Evolutionary conservation across 2,888 invertebrate species (phyloP).

Genomic region (Sphaerophoria taeniata): DNA sequence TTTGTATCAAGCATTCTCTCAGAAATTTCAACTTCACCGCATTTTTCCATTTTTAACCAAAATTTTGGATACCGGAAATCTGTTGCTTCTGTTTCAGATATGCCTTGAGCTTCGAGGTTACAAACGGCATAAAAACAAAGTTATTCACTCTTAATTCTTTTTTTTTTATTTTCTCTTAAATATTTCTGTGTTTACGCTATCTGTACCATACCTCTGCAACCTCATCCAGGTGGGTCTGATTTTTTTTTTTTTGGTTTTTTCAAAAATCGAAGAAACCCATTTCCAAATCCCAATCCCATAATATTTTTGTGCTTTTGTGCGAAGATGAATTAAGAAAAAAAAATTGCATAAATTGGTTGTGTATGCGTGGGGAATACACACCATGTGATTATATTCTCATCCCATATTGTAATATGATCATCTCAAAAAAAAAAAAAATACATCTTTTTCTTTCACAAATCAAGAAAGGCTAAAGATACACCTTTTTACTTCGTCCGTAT

Average conservation of each 20-base stretch:
- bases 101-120: conserved; percentile 48
- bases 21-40: no score
- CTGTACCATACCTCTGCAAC: not conserved
- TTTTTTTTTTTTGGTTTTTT: conserved; percentile 24
- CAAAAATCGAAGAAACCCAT: conserved; percentile 41
- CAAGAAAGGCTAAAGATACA: conserved; percentile 43
- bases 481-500: conserved; percentile 41
- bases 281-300: conserved; percentile 33
- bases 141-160: conserved; percentile 57
- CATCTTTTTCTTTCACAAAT: conserved; percentile 21
- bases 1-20: no score
- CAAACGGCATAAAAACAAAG: conserved; percentile 49
- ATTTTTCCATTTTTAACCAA: no score
- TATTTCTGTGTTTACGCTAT: conserved; percentile 15
- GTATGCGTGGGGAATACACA: conserved; percentile 71
- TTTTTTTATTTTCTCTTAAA: not conserved
- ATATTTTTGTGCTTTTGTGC: conserved; percentile 52
- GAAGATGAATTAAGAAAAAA: conserved; percentile 6
- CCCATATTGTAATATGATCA: conserved; percentile 71
- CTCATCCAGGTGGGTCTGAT: conserved; percentile 66
- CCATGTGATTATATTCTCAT: conserved; percentile 61
- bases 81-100: no score
- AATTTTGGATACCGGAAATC: no score
- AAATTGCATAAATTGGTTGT: conserved; percentile 70
- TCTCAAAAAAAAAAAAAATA: conserved; percentile 20